Percentiles rank a stretch among this genome's conserved stretches.
Evolutionary conservation across 2,113 vertebrate species (phyloP).

Genomic region (Phocoena sinus): DNA sequence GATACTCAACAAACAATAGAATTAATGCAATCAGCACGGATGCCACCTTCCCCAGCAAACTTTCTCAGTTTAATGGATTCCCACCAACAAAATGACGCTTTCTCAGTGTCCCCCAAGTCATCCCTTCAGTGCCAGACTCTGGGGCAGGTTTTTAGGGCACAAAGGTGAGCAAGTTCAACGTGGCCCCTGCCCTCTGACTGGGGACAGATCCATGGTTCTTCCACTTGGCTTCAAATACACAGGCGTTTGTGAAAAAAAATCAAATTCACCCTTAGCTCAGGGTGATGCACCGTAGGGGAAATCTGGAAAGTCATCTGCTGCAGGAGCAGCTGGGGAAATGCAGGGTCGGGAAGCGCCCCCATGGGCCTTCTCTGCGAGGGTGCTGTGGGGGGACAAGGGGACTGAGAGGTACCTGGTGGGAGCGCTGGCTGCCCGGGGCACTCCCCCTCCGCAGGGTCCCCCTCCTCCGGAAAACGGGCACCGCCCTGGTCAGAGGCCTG

Average conservation of each 20-base stretch:
- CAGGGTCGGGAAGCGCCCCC: background rate
- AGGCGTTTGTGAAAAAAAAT: background rate
- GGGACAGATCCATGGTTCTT: background rate
- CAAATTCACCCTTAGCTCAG: background rate
- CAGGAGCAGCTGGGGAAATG: background rate
- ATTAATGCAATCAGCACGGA: background rate
- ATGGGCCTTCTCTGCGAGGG: background rate
- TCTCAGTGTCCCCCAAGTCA: background rate
- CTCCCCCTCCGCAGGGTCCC: rapidly evolving
- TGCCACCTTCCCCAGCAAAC: background rate
- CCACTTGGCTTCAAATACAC: background rate
- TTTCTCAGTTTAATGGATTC: background rate
- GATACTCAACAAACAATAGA: background rate
- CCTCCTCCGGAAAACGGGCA: background rate
- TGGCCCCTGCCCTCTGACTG: background rate
- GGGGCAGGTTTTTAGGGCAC: background rate
- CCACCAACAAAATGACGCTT: background rate
- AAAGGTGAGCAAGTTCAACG: background rate
- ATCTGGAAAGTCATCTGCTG: background rate
- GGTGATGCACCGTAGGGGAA: background rate
- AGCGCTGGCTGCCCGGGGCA: background rate
- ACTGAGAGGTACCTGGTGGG: background rate
- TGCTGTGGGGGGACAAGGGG: background rate
- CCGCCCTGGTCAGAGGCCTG: background rate
- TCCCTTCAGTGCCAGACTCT: background rate